Conservation (phyloP, 1,140 invertebrate species). For the Chionoecetes opilio region DNA sequence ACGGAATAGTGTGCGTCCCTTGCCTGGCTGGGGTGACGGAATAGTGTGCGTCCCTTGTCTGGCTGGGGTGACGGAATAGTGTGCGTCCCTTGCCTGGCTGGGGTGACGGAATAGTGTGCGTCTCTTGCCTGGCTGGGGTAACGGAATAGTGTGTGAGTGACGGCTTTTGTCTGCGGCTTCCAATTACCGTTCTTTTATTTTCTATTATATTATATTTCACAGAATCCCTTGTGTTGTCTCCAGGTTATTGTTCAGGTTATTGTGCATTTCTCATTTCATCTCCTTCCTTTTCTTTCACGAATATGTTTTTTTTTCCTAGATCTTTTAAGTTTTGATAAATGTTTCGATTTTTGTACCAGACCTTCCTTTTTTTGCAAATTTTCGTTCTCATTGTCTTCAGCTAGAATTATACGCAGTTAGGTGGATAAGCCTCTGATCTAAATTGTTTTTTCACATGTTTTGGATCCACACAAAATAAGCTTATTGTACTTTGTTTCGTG, state of each 20-base stretch:
- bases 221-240: background rate
- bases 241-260: background rate
- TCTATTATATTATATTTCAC: background rate
- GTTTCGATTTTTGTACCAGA: background rate
- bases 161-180: background rate
- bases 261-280: background rate
- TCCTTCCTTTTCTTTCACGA: background rate
- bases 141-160: background rate
- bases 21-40: no score
- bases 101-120: no score
- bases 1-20: no score
- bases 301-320: background rate
- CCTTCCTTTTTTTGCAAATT: background rate
- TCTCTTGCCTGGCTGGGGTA: background rate
- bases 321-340: background rate
- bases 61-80: no score
- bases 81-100: no score
- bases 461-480: no score
- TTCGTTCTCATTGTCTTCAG: background rate
- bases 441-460: no score
- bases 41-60: no score
- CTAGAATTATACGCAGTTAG: no score
- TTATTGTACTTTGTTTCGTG: no score
- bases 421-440: no score
- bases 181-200: constrained; percentile 5